Evolutionary conservation across 2,797 vertebrate species (phyloP).

Genomic region (Intellagama lesueurii): DNA sequence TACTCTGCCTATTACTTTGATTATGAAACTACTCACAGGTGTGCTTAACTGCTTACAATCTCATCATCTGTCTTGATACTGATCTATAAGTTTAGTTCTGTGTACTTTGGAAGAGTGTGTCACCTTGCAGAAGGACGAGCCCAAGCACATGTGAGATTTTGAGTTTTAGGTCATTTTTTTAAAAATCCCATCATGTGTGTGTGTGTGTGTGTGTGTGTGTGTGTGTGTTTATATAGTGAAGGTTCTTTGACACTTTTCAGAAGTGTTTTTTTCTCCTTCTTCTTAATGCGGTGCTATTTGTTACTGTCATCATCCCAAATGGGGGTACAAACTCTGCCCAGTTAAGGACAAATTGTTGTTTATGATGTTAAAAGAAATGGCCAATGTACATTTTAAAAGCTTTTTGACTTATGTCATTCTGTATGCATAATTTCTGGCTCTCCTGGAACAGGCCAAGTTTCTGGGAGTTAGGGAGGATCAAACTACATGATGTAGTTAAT

Average conservation of each 20-base stretch:
- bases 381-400: background rate
- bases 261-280: background rate
- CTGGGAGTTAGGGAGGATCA: background rate
- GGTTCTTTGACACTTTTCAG: background rate
- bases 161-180: background rate
- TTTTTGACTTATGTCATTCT: constrained; percentile 6
- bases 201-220: background rate
- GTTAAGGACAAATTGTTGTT: constrained; percentile 1
- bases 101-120: constrained; percentile 23
- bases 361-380: constrained; percentile 8
- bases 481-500: too few relatives aligned
- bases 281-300: background rate
- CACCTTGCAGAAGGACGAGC: constrained; percentile 37
- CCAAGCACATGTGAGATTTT: background rate
- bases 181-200: background rate
- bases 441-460: background rate
- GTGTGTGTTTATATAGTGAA: background rate
- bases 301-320: constrained; percentile 19
- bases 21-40: constrained; percentile 1
- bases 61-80: constrained; percentile 19
- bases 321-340: background rate
- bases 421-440: background rate
- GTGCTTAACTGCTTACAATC: constrained; percentile 29
- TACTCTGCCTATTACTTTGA: constrained; percentile 17
- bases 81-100: constrained; percentile 23